Evolutionary conservation across 1,140 invertebrate species (phyloP), one percentile per base, ranked within the genome.

Genomic region (Camponotus vicinus): DNA sequence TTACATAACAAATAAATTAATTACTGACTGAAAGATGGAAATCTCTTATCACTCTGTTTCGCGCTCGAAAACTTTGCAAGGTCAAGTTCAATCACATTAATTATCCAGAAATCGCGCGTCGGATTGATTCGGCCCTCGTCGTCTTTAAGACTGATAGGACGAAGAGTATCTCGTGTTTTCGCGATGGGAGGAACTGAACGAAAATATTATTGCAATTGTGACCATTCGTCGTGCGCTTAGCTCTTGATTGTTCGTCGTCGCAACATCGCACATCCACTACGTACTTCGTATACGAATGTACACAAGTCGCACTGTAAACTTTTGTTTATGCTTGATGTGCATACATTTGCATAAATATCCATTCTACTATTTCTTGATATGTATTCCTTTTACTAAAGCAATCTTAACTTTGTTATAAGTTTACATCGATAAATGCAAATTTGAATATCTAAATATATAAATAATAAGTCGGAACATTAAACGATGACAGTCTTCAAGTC

Each of bases 91-190:
- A 42, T 84, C n/a, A 21, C 37, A 37, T 27, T 21, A 69, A 75
- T 61, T 77, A 61, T 32, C 2, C 37, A 52, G 55, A 67, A 27
- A 13, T 5, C 42, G 18, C 9, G 63, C 6, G 66, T n/a, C 18
- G 15, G 13, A 77, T 63, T 87, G 27, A 87, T 70, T 70, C 37
- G 61, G 45, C 21, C n/a, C 34, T 52, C 18, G 8, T n/a, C 5
- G 52, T 37, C 15, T 55, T 67, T 49, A 49, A 69, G 21, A 15
- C 11, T 9, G 61, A 57, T 69, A 69, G 40, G n/a, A 40, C 6
- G 18, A n/a, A 70, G 77, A 49, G 27, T 66, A 1, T 27, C 27
- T 4, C n/a, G 34, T 70, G 63, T 40, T 80, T 69, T 18, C n/a
- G 2, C 15, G 8, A 32, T 4, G 2, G n/a, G 21, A 15, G 27